phyloP scores from a whole-genome alignment of 2,888 invertebrate species.

The Scelioninae gen. 1 region DNA sequence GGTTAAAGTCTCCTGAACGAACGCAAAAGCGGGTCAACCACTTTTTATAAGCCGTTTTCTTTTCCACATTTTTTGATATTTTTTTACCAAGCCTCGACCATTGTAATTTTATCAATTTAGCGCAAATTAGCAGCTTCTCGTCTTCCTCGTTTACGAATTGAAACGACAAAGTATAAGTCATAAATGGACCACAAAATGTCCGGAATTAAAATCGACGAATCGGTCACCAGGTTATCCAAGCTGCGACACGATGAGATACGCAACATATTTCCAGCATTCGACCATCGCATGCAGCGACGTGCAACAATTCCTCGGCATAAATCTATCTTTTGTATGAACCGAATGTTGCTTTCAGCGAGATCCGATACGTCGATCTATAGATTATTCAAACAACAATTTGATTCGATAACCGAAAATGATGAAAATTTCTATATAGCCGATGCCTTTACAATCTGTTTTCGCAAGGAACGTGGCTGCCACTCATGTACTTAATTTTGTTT shows the following conservation, averaged over 20 bases:
- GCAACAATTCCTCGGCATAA: constrained; percentile 35
- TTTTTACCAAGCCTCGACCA: constrained; percentile 55
- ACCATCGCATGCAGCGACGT: constrained; percentile 15
- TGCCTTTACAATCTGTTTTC: constrained; percentile 60
- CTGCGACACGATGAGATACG: constrained; percentile 39
- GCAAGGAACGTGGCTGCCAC: constrained; percentile 30
- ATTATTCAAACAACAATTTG: constrained; percentile 28
- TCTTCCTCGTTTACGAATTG: constrained; percentile 62
- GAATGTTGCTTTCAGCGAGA: constrained; percentile 73
- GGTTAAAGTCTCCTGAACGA: too few relatives aligned
- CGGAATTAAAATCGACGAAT: constrained; percentile 14
- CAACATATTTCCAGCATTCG: constrained; percentile 34
- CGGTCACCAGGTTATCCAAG: constrained; percentile 35
- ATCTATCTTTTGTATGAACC: constrained; percentile 34
- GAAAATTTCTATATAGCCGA: constrained; percentile 46
- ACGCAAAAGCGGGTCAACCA: constrained; percentile 17
- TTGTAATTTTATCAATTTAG: constrained; percentile 52
- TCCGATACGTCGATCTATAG: constrained; percentile 66
- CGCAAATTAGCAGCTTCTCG: constrained; percentile 54
- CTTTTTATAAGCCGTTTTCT: constrained; percentile 56
- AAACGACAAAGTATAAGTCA: constrained; percentile 17
- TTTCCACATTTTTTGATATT: constrained; percentile 62
- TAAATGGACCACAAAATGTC: not conserved
- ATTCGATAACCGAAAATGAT: constrained; percentile 47
- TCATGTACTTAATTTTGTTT: not conserved